Conservation (phyloP, 2,113 vertebrate genomes). For the Girardinichthys multiradiatus region DNA sequence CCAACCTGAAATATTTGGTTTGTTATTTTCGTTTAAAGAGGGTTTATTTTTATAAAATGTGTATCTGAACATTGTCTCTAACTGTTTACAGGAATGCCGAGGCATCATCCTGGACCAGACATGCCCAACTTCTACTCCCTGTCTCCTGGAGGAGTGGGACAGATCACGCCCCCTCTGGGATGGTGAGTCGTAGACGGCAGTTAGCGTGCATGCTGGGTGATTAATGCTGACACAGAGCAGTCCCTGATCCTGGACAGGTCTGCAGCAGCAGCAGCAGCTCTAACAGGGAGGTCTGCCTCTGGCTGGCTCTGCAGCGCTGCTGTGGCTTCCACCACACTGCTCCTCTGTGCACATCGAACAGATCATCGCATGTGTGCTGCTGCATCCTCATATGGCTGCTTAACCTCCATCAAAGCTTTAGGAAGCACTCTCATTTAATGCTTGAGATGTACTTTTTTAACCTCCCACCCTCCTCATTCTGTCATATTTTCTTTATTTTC, state of each 20-base stretch:
- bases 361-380: constrained; percentile 64
- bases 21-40: too few relatives aligned
- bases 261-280: constrained; percentile 31
- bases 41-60: not conserved
- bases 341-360: constrained; percentile 67
- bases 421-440: constrained; percentile 35
- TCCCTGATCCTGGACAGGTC: not conserved
- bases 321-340: constrained; percentile 47
- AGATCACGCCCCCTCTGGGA: constrained; percentile 96
- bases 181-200: constrained; percentile 84
- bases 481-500: too few relatives aligned
- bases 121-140: constrained; percentile 96
- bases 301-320: constrained; percentile 57
- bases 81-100: constrained; percentile 87
- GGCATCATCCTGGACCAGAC: constrained; percentile 94
- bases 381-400: constrained; percentile 67
- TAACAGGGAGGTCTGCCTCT: constrained; percentile 56
- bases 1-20: too few relatives aligned
- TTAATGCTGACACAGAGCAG: constrained; percentile 33
- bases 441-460: not conserved
- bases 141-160: constrained; percentile 94
- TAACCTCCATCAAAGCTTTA: constrained; percentile 57
- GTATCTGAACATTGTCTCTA: not conserved
- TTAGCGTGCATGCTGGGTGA: constrained; percentile 6
- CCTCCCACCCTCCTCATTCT: not conserved